Conservation (phyloP, 1,140 invertebrate genomes). For the Cyclargus thomasi region DNA sequence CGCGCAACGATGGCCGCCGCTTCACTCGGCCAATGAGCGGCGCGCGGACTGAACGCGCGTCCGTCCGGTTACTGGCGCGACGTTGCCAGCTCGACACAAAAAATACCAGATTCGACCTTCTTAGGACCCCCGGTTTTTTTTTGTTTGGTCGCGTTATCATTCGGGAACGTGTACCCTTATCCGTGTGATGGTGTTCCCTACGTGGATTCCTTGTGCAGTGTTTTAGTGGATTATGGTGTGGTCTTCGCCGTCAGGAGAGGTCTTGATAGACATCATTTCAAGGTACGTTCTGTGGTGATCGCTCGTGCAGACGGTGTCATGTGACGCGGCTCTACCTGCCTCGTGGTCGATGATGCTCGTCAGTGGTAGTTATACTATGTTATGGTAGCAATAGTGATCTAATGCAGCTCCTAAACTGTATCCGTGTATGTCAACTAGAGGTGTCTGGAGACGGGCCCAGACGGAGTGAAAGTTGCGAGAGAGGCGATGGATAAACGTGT, state of each 20-base stretch:
- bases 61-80: conserved; percentile 60
- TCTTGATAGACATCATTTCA: conserved; percentile 65
- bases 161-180: conserved; percentile 64
- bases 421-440: neutral
- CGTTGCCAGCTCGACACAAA: conserved; percentile 69
- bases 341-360: conserved; percentile 25
- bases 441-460: neutral
- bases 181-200: conserved; percentile 61
- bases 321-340: conserved; percentile 38
- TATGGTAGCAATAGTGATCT: neutral
- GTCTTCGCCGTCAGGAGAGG: conserved; percentile 64
- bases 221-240: conserved; percentile 69
- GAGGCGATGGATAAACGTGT: too few relatives aligned
- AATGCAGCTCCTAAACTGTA: neutral
- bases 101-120: conserved; percentile 73
- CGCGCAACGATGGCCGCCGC: conserved; percentile 63
- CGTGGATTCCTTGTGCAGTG: conserved; percentile 58
- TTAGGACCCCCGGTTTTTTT: conserved; percentile 71
- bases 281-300: conserved; percentile 50
- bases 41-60: conserved; percentile 66
- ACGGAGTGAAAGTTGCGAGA: neutral
- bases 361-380: neutral
- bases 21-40: conserved; percentile 67
- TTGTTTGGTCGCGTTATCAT: conserved; percentile 72
- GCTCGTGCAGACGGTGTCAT: conserved; percentile 33